Conservation (phyloP, 2,113 vertebrate species). For the Kryptolebias marmoratus region DNA sequence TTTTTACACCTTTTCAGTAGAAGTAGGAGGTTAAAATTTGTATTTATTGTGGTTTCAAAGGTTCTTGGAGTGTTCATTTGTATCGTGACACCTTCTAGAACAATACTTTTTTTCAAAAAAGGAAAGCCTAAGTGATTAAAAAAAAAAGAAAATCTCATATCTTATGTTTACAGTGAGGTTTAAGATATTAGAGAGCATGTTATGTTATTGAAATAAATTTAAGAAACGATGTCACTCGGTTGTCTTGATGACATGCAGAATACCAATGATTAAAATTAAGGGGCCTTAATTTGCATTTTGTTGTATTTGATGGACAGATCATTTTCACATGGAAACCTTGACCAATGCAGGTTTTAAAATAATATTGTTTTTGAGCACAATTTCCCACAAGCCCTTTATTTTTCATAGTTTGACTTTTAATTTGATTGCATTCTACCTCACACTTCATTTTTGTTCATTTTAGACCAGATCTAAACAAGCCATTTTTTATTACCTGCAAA, state of each 20-base stretch:
- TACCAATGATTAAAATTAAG: slow-evolving; percentile 66
- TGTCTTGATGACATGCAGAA: slow-evolving; percentile 38
- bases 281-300: slow-evolving; percentile 61
- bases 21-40: slow-evolving; percentile 36
- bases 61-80: slow-evolving; percentile 36
- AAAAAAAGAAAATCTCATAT: slow-evolving; percentile 6
- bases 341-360: slow-evolving; percentile 4
- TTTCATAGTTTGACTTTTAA: slow-evolving; percentile 19
- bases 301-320: slow-evolving; percentile 12
- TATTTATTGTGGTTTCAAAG: slow-evolving; percentile 65
- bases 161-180: slow-evolving; percentile 57
- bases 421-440: slow-evolving; percentile 61
- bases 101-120: slow-evolving; percentile 25
- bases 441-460: slow-evolving; percentile 23
- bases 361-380: slow-evolving; percentile 26
- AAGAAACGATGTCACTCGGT: slow-evolving; percentile 18
- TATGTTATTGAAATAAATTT: slow-evolving; percentile 14
- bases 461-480: neutral
- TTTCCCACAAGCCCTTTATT: slow-evolving; percentile 15
- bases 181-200: slow-evolving; percentile 30
- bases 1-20: slow-evolving; percentile 32
- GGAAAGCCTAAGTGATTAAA: slow-evolving; percentile 25
- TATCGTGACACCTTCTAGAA: slow-evolving; percentile 34
- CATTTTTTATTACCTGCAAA: slow-evolving; percentile 4
- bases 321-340: neutral